Conservation (phyloP, 2,888 invertebrate species). For the Caenorhabditis sp. region DNA sequence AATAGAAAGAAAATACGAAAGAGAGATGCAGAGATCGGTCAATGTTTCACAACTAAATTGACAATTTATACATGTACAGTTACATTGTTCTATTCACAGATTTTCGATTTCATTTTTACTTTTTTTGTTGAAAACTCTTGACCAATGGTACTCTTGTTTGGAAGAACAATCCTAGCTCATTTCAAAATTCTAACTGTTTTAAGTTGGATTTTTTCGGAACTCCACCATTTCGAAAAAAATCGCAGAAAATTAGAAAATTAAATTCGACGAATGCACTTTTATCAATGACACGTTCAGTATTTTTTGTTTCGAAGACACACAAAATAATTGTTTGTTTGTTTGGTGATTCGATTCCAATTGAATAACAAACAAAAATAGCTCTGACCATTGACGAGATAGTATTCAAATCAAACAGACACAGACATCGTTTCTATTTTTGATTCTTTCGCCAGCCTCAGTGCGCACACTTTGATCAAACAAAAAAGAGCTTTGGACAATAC, state of each 20-base stretch:
- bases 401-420: neutral
- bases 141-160: too few species aligned
- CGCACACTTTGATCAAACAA: constrained; percentile 1
- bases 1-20: neutral
- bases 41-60: neutral
- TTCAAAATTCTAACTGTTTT: too few species aligned
- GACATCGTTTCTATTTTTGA: neutral
- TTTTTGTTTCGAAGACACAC: neutral
- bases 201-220: too few species aligned
- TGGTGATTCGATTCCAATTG: neutral
- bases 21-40: neutral
- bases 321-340: neutral
- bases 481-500: neutral
- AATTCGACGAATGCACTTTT: too few species aligned
- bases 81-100: too few species aligned
- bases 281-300: too few species aligned
- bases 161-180: too few species aligned
- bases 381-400: neutral
- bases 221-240: too few species aligned
- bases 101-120: too few species aligned
- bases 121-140: too few species aligned
- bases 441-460: neutral
- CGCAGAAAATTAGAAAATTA: too few species aligned
- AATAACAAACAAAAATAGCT: constrained; percentile 14
- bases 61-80: too few species aligned